These are phyloP conservation scores for Eumeta japonica DNA, from an alignment of 1,140 invertebrate species.

Conservation along the genomic window DNA sequence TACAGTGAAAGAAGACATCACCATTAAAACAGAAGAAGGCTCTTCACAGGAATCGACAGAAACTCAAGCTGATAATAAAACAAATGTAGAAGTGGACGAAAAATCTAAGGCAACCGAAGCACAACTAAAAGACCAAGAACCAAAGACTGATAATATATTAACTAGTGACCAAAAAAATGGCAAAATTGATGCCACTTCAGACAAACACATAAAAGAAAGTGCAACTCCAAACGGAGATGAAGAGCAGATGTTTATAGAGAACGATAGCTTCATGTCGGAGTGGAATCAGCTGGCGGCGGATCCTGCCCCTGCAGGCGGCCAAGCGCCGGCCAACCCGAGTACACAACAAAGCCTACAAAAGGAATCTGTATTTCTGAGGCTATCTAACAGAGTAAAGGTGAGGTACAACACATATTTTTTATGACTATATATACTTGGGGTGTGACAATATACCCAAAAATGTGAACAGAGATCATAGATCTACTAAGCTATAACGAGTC, in stretches of 20 bases:
- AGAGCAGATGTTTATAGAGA: conserved; percentile 45
- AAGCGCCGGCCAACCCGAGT: conserved; percentile 39
- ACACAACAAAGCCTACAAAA: conserved; percentile 64
- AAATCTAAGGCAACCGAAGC: conserved; percentile 15
- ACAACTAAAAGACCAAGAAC: conserved; percentile 25
- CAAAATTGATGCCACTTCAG: conserved; percentile 23
- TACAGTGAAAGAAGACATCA: conserved; percentile 17
- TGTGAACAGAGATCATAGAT: no score
- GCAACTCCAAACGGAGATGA: conserved; percentile 32
- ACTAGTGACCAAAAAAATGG: conserved; percentile 27
- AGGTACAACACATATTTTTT: no score
- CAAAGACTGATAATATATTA: background rate
- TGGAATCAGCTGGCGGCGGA: conserved; percentile 50
- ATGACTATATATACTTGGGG: no score
- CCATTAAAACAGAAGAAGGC: conserved; percentile 15
- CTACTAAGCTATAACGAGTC: no score
- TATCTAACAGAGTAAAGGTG: conserved; percentile 94
- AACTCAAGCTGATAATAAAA: conserved; percentile 9
- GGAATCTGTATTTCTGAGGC: conserved; percentile 76
- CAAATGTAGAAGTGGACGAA: conserved; percentile 18
- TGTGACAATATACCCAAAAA: no score
- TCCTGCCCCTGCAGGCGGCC: conserved; percentile 30
- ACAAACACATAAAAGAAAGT: conserved; percentile 32
- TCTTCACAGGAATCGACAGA: conserved; percentile 22
- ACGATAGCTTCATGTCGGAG: conserved; percentile 47